phyloP scores from a whole-genome alignment of 2,888 invertebrate genomes.

The Drosophila nigritarsus region DNA sequence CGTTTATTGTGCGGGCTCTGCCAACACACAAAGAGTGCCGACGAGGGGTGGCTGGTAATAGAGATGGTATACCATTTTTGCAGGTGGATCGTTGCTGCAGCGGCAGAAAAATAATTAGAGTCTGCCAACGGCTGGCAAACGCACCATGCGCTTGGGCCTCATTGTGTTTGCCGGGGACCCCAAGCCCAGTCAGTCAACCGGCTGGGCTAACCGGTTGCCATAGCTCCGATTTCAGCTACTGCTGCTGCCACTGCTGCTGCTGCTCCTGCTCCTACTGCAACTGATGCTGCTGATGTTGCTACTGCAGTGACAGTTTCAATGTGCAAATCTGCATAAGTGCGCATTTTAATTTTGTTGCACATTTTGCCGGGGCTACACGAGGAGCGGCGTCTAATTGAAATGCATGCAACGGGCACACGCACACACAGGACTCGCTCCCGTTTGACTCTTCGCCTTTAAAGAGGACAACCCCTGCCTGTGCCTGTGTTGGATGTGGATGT shows the following conservation, averaged over 20 bases:
- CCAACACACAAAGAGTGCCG: slow-evolving; percentile 44
- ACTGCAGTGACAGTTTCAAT: slow-evolving; percentile 78
- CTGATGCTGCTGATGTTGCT: slow-evolving; percentile 25
- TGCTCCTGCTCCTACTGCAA: not conserved
- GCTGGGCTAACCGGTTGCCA: slow-evolving; percentile 38
- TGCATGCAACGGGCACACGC: slow-evolving; percentile 58
- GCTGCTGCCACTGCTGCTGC: slow-evolving; percentile 37
- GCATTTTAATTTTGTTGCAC: slow-evolving; percentile 82
- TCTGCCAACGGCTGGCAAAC: slow-evolving; percentile 64
- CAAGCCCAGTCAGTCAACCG: not conserved
- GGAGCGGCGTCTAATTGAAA: slow-evolving; percentile 75
- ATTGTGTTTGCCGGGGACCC: slow-evolving; percentile 41
- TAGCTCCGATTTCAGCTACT: slow-evolving; percentile 20
- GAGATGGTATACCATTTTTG: slow-evolving; percentile 41
- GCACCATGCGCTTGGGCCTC: slow-evolving; percentile 54
- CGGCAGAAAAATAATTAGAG: slow-evolving; percentile 79
- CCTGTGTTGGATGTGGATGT: slow-evolving; percentile 23
- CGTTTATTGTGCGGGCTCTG: slow-evolving; percentile 70
- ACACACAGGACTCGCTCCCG: slow-evolving; percentile 7
- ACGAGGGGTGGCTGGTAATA: slow-evolving; percentile 21
- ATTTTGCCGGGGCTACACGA: slow-evolving; percentile 70
- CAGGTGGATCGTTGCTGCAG: slow-evolving; percentile 63
- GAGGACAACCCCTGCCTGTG: slow-evolving; percentile 28
- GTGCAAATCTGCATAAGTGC: slow-evolving; percentile 82
- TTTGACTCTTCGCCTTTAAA: slow-evolving; percentile 68